Conservation (phyloP, 1,140 invertebrate genomes). For the Coenobita brevimanus region DNA sequence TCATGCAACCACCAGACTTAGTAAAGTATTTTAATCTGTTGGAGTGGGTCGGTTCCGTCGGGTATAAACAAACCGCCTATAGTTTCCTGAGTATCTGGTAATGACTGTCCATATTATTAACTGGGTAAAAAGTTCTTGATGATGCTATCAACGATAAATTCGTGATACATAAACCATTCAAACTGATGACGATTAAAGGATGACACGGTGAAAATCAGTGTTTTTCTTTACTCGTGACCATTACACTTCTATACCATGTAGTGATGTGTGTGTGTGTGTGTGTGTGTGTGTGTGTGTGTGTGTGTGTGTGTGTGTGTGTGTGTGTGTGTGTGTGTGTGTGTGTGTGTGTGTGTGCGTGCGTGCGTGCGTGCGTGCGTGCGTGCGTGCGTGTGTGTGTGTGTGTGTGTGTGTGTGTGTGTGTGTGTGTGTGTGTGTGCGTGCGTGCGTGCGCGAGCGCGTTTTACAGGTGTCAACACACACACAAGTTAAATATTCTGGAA, state of each 20-base stretch:
- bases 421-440: not conserved
- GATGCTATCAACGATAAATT: too few relatives aligned
- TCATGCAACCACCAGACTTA: too few relatives aligned
- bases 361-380: not conserved
- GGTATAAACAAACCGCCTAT: too few relatives aligned
- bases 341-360: not conserved
- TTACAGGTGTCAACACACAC: not conserved
- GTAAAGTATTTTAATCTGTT: too few relatives aligned
- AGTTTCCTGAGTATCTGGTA: too few relatives aligned
- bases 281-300: constrained; percentile 11
- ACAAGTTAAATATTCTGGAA: not conserved
- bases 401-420: not conserved
- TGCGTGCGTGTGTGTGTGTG: not conserved
- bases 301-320: constrained; percentile 11
- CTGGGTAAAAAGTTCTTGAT: too few relatives aligned
- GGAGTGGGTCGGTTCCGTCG: too few relatives aligned
- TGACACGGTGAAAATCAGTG: too few relatives aligned
- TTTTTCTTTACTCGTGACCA: not conserved
- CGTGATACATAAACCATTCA: too few relatives aligned
- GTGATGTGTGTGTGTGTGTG: too few relatives aligned
- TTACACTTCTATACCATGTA: not conserved
- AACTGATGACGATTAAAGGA: too few relatives aligned
- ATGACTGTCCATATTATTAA: too few relatives aligned
- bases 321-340: constrained; percentile 8
- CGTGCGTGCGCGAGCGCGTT: not conserved